These are phyloP conservation scores for Drosophila acutilabella DNA, from an alignment of 2,888 invertebrate species.

Conservation along the genomic window DNA sequence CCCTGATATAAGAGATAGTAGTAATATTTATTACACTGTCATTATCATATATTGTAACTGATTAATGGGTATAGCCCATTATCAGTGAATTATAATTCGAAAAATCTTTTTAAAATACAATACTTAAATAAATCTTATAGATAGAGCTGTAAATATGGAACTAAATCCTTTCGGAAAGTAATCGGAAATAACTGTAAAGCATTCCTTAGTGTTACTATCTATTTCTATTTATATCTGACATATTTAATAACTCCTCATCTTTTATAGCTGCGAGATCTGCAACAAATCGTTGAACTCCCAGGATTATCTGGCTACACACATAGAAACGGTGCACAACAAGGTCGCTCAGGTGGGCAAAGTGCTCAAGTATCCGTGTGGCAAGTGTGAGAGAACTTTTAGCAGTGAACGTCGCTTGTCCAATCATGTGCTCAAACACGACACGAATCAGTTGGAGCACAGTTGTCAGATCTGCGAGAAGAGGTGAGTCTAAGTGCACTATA, in stretches of 20 bases:
- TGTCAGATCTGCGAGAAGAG: constrained; percentile 68
- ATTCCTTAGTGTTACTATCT: too few relatives aligned
- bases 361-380: constrained; percentile 65
- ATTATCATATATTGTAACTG: too few relatives aligned
- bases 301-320: constrained; percentile 70
- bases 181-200: too few relatives aligned
- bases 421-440: constrained; percentile 67
- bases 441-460: constrained; percentile 68
- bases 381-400: constrained; percentile 71
- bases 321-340: constrained; percentile 73
- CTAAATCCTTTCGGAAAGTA: too few relatives aligned
- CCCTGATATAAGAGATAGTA: too few relatives aligned
- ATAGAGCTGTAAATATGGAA: too few relatives aligned
- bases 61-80: too few relatives aligned
- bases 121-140: too few relatives aligned
- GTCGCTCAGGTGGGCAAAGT: constrained; percentile 63
- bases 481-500: constrained; percentile 19
- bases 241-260: background rate
- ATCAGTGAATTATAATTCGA: too few relatives aligned
- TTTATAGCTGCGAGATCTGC: constrained; percentile 62
- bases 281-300: constrained; percentile 71
- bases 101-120: too few relatives aligned
- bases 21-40: too few relatives aligned
- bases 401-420: constrained; percentile 65
- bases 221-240: too few relatives aligned